Evolutionary conservation across 2,888 invertebrate species (phyloP).

Genomic region (Antheraea yamamai): DNA sequence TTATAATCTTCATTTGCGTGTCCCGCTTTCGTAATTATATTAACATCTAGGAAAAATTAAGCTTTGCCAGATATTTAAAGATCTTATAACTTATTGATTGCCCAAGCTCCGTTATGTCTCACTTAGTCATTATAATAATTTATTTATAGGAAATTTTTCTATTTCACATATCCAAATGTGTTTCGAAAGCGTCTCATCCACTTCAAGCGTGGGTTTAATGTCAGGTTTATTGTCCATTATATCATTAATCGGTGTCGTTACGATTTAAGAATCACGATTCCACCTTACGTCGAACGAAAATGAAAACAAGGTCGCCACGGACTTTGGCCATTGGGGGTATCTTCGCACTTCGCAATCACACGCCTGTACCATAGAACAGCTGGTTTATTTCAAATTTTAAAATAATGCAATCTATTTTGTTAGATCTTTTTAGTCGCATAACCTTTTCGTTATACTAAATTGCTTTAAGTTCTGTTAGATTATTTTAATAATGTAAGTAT

Average conservation of each 20-base stretch:
- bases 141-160: neutral
- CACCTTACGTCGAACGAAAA: constrained; percentile 59
- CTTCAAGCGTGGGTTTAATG: neutral
- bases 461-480: neutral
- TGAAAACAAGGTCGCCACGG: constrained; percentile 78
- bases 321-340: constrained; percentile 66
- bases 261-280: constrained; percentile 31
- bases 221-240: constrained; percentile 13
- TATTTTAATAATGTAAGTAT: neutral
- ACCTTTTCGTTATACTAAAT: neutral
- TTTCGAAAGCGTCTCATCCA: neutral
- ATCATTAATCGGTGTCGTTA: neutral
- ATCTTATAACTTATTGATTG: neutral
- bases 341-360: constrained; percentile 34
- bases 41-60: neutral
- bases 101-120: neutral
- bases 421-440: neutral
- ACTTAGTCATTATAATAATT: neutral
- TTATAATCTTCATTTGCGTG: neutral
- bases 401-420: neutral
- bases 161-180: neutral
- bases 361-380: neutral
- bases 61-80: neutral
- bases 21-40: neutral
- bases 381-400: neutral